Base-by-base conservation (phyloP, 2,113 vertebrate species). In the Rallus limicola region DNA sequence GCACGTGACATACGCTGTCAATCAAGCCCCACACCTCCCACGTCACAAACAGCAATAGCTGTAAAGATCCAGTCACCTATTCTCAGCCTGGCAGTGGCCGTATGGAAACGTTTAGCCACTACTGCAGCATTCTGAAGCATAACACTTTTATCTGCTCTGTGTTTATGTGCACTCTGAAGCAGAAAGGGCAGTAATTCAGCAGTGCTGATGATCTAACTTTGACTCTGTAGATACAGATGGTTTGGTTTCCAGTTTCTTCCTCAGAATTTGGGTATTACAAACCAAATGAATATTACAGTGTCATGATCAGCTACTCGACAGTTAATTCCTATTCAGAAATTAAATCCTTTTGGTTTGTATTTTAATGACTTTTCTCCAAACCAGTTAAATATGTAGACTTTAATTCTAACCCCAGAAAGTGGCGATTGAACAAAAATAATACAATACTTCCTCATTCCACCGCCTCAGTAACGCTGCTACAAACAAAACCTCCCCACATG, bases 351-450 rank as follows among this genome's bases (percentile, higher is more conserved):
- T 82, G 70, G 70, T 75, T 91, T 55, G 60, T 20, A 68, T 63
- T 84, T 86, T 65, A 86, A 76, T 76, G 21, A 62, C 58, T 81
- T 94, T 93, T 69, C 74, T 86, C 56, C 71, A 67, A 62, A 50
- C 53, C 1, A 4, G 62, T 67, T 60, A 69, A 78, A 69, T 36
- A 56, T 15, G 31, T 17, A 83, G 60, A 63, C 59, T 85, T 78
- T 40, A 60, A 93, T 75, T 84, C 72, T 48, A 89, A 76, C 48
- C n/a, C 56, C 80, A 91, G 81, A 95, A 72, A 88, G 74, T 64
- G 84, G n/a, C 1, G 1, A 75, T 16, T 53, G 79, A 86, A 86
- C 23, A 84, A 81, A 87, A 88, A 75, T 23, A 78, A 75, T 24
- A 40, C 53, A 40, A 65, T 10, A 44, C 60, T 84, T 96, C 92